Evolutionary conservation across 2,888 invertebrate species (phyloP).

Genomic region (Stegophylla sp.): DNA sequence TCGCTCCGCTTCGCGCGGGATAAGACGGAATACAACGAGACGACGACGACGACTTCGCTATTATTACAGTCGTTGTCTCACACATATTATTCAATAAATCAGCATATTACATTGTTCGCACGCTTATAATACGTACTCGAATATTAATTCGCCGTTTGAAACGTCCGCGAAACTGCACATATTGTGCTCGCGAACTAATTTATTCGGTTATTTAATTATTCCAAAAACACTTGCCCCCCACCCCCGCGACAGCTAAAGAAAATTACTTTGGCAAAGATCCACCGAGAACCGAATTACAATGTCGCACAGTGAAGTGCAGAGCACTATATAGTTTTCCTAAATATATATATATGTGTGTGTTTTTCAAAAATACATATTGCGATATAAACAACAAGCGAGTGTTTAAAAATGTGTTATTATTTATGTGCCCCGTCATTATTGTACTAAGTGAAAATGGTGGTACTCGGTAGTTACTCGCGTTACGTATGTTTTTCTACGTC

Average conservation of each 20-base stretch:
- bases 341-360: too few relatives aligned
- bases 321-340: too few relatives aligned
- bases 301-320: background rate
- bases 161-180: background rate
- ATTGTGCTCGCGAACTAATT: background rate
- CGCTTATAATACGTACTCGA: too few relatives aligned
- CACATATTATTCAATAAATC: too few relatives aligned
- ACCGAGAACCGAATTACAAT: background rate
- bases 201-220: constrained; percentile 12
- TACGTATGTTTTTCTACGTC: too few relatives aligned
- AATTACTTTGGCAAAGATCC: constrained; percentile 19
- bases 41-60: too few relatives aligned
- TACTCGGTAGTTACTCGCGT: too few relatives aligned
- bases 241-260: background rate
- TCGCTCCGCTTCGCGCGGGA: too few relatives aligned
- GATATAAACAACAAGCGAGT: background rate
- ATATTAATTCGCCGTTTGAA: background rate
- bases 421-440: background rate
- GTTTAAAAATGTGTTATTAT: background rate
- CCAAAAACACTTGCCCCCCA: background rate
- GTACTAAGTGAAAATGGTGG: too few relatives aligned
- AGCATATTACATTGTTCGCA: too few relatives aligned
- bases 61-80: too few relatives aligned
- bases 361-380: constrained; percentile 8
- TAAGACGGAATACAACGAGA: too few relatives aligned